Percentiles rank a stretch among this genome's conserved stretches.
Conservation (phyloP, 1,140 invertebrate species). For the Tachypleus tridentatus region DNA sequence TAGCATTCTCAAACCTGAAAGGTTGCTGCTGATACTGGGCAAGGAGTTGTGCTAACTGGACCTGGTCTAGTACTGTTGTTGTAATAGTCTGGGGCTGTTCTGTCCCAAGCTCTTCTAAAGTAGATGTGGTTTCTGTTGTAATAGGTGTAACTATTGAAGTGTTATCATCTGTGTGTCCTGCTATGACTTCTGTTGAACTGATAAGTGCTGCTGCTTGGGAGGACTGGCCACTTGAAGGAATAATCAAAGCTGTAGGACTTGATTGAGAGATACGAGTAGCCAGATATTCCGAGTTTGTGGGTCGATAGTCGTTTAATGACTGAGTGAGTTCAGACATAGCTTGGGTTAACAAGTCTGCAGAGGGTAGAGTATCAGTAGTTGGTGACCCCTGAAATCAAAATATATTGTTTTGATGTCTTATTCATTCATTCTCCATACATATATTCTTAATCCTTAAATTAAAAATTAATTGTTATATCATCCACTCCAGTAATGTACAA, state of each 20-base stretch:
- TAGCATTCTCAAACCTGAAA: slow-evolving; percentile 5
- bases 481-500: no score
- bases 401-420: no score
- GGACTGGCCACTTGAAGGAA: slow-evolving; percentile 9
- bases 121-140: slow-evolving; percentile 25
- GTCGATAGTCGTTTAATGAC: slow-evolving; percentile 28
- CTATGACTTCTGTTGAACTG: no score
- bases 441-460: no score
- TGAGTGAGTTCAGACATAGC: slow-evolving; percentile 38
- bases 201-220: slow-evolving; percentile 11
- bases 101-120: slow-evolving; percentile 4
- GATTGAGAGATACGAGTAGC: slow-evolving; percentile 21
- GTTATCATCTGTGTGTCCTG: no score
- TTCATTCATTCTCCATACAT: no score
- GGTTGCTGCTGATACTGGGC: slow-evolving; percentile 21
- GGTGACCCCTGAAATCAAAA: background rate
- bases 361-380: slow-evolving; percentile 24
- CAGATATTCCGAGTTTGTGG: slow-evolving; percentile 19
- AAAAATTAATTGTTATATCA: no score
- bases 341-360: slow-evolving; percentile 35
- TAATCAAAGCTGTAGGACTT: slow-evolving; percentile 25
- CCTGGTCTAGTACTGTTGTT: slow-evolving; percentile 26
- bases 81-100: background rate
- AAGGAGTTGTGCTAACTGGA: slow-evolving; percentile 31
- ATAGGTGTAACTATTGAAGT: slow-evolving; percentile 6